phyloP scores from a whole-genome alignment of 2,797 vertebrate genomes.

The Naso thynnoides region DNA sequence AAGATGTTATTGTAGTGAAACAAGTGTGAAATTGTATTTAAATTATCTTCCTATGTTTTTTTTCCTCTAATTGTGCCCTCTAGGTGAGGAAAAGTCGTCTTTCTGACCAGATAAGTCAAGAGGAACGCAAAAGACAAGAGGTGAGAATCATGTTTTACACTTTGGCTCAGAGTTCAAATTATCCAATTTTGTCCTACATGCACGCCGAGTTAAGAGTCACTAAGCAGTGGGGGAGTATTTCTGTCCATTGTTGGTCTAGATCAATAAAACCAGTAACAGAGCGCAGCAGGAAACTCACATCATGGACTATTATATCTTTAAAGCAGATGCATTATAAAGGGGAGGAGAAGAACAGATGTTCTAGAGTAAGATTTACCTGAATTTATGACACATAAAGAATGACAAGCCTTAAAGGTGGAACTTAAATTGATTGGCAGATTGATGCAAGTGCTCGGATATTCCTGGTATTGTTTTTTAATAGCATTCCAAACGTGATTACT shows the following conservation, averaged over 20 bases:
- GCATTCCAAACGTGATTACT: conserved; percentile 34
- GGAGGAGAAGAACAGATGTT: not conserved
- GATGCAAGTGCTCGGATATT: not conserved
- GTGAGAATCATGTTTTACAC: conserved; percentile 73
- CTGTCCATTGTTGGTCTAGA: conserved; percentile 22
- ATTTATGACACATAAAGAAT: not conserved
- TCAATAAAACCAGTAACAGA: conserved; percentile 38
- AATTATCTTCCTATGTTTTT: not conserved
- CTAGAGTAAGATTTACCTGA: not conserved
- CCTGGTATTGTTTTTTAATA: conserved; percentile 35
- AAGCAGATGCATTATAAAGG: conserved; percentile 9
- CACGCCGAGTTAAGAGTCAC: not conserved
- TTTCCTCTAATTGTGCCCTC: conserved; percentile 11
- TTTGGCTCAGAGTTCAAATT: conserved; percentile 13
- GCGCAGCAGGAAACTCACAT: conserved; percentile 3
- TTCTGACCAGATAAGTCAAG: conserved; percentile 88
- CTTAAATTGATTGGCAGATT: not conserved
- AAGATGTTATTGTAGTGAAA: not conserved
- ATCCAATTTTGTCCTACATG: not conserved
- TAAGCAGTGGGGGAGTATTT: not conserved
- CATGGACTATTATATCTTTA: not conserved
- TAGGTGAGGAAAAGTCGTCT: conserved; percentile 95
- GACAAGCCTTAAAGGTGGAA: not conserved
- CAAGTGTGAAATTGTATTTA: conserved; percentile 6
- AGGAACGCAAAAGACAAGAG: conserved; percentile 96